These are phyloP conservation scores for Aeoliscus strigatus DNA, from an alignment of 2,797 vertebrate species.

Conservation along the genomic window DNA sequence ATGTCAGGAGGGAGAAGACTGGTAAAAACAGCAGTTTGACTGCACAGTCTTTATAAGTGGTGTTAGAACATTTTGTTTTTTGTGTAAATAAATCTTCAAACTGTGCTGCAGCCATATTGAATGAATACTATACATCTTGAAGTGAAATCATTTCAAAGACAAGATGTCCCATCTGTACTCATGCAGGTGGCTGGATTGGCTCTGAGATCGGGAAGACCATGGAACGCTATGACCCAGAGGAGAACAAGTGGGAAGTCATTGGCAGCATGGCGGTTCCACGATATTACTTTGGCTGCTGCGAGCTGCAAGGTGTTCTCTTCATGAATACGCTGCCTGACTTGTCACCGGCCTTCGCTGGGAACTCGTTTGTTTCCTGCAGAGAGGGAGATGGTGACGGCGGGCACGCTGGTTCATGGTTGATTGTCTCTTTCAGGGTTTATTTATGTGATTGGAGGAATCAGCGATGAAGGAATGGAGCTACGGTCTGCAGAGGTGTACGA, in stretches of 20 bases:
- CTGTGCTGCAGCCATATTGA: too few relatives aligned
- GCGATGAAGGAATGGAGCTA: constrained; percentile 88
- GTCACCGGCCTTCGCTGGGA: neutral
- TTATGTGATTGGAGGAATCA: constrained; percentile 92
- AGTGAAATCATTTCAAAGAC: too few relatives aligned
- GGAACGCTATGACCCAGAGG: constrained; percentile 93
- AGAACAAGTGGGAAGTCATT: constrained; percentile 94
- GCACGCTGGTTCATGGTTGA: too few relatives aligned
- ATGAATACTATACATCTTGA: too few relatives aligned
- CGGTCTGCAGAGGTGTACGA: constrained; percentile 89
- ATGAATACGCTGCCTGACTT: neutral
- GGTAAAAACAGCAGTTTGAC: too few relatives aligned
- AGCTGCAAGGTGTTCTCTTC: constrained; percentile 85
- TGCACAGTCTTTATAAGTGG: too few relatives aligned
- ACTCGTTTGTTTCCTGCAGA: neutral
- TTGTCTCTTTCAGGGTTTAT: constrained; percentile 79
- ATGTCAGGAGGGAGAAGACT: too few relatives aligned
- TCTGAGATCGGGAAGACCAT: constrained; percentile 94
- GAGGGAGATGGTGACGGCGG: too few relatives aligned
- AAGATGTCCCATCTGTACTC: constrained; percentile 1
- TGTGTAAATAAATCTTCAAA: too few relatives aligned
- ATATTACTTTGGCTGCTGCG: constrained; percentile 95
- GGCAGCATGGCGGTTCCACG: constrained; percentile 90
- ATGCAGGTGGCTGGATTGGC: constrained; percentile 90
- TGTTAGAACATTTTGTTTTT: too few relatives aligned